Base-by-base conservation (phyloP, 53 echinoderm and acorn worm genomes). In the Glandiceps talaboti region DNA sequence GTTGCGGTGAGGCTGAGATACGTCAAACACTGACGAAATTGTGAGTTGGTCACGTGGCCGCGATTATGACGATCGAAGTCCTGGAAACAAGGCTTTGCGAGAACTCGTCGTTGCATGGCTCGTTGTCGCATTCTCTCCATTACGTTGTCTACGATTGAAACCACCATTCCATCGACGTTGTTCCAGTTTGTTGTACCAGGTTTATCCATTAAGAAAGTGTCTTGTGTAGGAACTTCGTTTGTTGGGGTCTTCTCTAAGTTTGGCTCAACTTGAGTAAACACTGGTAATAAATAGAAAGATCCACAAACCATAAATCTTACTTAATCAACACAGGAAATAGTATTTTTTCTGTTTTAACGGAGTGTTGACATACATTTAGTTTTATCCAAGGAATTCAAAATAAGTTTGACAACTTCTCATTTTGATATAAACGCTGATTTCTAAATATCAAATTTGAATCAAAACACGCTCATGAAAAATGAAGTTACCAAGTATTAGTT, bases 181-280 rank as follows among this genome's bases (percentile, higher is more conserved):
- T 78, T 64, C 99, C 99, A 94, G 87, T 93, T 87, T 80, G 91
- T 80, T 1, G 99, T 99, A 30, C 93, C 99, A 74, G 91, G 93
- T 75, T 99, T 91, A 75, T 91, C 83, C 77, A 99, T 77, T 25
- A 93, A 81, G 88, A 89, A 99, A 29, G 77, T 74, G 27, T 90
- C 92, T 28, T 80, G 73, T 0, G 91, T 78, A 14, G 82, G 85
- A 0, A 99, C 93, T 30, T 83, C 27, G 32, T 74, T 89, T 82
- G 94, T 99, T n/a, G 99, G 99, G 0, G 99, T 99, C 81, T 99
- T 99, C 85, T 94, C 93, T 28, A 97, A 85, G 77, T 89, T 86
- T 26, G 99, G 99, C 28, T 86, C 85, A 25, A 99, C 93, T 78
- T 99, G 99, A 32, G 99, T 99, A 81, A 99, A 99, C n/a, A 94